Conservation (phyloP, 2,888 invertebrate species). For the Steinernema scapterisci region DNA sequence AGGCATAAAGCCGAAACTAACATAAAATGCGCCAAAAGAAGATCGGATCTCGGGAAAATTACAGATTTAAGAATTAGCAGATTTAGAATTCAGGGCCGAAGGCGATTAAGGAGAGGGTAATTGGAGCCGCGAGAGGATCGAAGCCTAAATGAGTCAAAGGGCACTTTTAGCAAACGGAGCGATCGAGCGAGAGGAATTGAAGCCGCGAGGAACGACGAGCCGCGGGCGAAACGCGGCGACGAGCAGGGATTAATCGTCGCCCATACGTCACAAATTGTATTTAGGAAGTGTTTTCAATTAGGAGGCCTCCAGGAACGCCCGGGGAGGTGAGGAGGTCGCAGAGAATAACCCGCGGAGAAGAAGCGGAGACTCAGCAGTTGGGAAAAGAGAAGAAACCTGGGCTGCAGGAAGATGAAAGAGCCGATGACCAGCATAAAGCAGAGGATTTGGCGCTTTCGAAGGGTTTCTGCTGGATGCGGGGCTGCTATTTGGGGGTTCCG, state of each 20-base stretch:
- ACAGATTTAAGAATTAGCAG: background rate
- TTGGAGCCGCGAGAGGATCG: conserved; percentile 2
- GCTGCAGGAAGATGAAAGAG: background rate
- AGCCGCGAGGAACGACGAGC: background rate
- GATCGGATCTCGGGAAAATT: too few species aligned
- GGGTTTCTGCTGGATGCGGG: background rate
- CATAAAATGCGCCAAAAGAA: background rate
- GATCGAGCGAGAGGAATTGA: background rate
- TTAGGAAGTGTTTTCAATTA: conserved; percentile 30
- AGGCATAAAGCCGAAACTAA: background rate
- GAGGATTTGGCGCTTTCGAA: background rate
- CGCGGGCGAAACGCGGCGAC: conserved; percentile 3
- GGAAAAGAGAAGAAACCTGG: background rate
- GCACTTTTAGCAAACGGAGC: conserved; percentile 16
- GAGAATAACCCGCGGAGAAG: background rate
- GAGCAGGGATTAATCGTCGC: conserved; percentile 28
- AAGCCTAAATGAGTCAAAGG: conserved; percentile 10
- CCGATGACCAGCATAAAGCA: background rate
- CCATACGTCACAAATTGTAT: conserved; percentile 31
- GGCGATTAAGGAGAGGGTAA: background rate
- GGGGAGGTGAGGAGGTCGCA: background rate
- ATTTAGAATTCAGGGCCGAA: conserved; percentile 1
- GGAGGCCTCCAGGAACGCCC: conserved; percentile 2
- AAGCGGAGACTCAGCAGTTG: background rate
- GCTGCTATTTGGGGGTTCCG: conserved; percentile 1